Base-by-base conservation (phyloP, 2,113 vertebrate species). In the Prionailurus viverrinus region DNA sequence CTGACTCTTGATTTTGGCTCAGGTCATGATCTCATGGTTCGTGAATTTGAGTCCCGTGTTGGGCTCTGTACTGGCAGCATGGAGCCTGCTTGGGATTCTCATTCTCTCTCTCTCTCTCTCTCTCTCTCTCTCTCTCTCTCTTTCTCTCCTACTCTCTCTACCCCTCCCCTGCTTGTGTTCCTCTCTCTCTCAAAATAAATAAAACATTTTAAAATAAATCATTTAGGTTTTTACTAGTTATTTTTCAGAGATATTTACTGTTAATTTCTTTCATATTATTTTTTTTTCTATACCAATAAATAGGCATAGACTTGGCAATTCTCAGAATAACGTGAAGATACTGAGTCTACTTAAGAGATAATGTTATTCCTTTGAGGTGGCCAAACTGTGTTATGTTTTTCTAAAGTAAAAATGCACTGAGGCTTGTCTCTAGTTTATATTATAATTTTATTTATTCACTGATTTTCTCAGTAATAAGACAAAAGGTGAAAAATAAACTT, bases 241-340 rank as follows among this genome's bases (percentile, higher is more conserved):
- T 94, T 93, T 93, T 68, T 39, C 15, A 79, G n/a, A 69, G 33
- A 79, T 41, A 58, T 36, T 90, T 94, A 94, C 68, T 90, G 9
- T 61, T 89, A 63, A 69, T 63, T 89, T n/a, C 27, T 29, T 90
- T 76, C 29, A 48, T 65, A 58, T 7, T 55, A 8, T 8, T 15
- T 66, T 66, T 73, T 19, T 7, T 8, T 7, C 27, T 27, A 48
- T 48, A 48, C 76, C 3, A 89, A 89, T 19, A 89, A 89, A 76
- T 25, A 58, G 23, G 23, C 71, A 73, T 15, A 93, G 45, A 83
- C 10, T 76, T 89, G 58, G 66, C 51, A 81, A 12, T 83, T 89
- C 25, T 27, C 82, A 83, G 23, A 48, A 68, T 36, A 88, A 31
- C 45, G n/a, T 48, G 48, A 74, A 82, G 48, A 68, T 61, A 61